These are phyloP conservation scores for Calidris pygmaea DNA, from an alignment of 2,113 vertebrate species.

Conservation along the genomic window DNA sequence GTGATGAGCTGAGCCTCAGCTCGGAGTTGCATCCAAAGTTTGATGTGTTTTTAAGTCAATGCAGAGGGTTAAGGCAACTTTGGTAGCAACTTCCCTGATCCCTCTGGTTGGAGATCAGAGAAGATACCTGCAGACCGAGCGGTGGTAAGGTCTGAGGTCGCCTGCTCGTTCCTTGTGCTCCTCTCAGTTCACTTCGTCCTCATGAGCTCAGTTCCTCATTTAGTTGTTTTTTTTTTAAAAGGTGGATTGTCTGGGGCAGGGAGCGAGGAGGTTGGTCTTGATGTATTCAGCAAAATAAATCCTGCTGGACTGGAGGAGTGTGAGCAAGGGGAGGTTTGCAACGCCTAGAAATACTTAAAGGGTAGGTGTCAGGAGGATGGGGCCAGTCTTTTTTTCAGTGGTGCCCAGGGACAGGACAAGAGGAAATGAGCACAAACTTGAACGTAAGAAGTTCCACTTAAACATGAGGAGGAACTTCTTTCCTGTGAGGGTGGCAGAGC, in stretches of 20 bases:
- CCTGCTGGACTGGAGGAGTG: neutral
- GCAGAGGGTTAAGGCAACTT: neutral
- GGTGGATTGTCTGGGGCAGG: neutral
- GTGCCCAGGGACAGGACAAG: too few species aligned
- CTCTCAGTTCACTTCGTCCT: neutral
- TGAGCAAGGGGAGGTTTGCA: neutral
- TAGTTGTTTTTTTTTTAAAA: neutral
- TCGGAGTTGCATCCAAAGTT: constrained; percentile 65
- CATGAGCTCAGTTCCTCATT: neutral
- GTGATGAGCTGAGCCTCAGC: constrained; percentile 76
- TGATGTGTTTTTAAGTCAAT: constrained; percentile 36
- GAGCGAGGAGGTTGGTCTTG: neutral
- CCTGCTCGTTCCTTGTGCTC: neutral
- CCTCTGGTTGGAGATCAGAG: neutral
- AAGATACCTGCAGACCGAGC: neutral
- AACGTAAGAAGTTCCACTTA: too few species aligned
- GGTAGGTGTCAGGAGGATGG: too few species aligned
- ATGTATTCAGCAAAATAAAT: neutral
- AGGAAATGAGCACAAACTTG: too few species aligned
- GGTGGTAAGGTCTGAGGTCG: rapidly evolving
- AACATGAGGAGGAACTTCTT: too few species aligned
- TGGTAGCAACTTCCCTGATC: neutral
- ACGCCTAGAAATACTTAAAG: too few species aligned
- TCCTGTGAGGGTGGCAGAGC: too few species aligned
- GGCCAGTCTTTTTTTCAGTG: too few species aligned